Evolutionary conservation across 2,797 vertebrate genomes (phyloP).

Genomic region (Gobionotothen gibberifrons): DNA sequence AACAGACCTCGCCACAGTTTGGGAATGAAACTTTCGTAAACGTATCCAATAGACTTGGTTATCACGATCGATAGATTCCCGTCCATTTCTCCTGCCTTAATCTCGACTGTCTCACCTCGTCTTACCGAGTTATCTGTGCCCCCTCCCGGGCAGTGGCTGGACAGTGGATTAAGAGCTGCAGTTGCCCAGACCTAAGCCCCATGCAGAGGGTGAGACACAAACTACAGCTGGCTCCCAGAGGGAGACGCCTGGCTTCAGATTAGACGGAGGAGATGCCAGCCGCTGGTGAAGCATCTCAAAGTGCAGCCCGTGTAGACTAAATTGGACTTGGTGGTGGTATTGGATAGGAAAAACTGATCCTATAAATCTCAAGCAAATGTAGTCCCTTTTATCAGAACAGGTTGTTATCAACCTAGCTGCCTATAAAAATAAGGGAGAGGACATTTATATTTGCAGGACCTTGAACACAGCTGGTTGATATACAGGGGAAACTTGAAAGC

Average conservation of each 20-base stretch:
- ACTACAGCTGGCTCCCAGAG: conserved; percentile 65
- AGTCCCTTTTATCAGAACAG: conserved; percentile 15
- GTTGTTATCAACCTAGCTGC: conserved; percentile 35
- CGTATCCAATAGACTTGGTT: conserved; percentile 42
- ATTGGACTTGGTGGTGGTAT: conserved; percentile 33
- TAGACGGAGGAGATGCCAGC: conserved; percentile 58
- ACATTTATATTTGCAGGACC: conserved; percentile 40
- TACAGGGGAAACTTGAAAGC: conserved; percentile 15
- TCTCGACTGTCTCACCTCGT: conserved; percentile 66
- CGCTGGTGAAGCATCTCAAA: conserved; percentile 49
- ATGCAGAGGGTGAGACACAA: conserved; percentile 70
- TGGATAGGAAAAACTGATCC: background rate
- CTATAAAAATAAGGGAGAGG: conserved; percentile 38
- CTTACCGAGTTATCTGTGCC: conserved; percentile 77
- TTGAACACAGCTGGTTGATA: conserved; percentile 64
- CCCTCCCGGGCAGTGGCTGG: conserved; percentile 77
- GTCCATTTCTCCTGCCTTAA: conserved; percentile 60
- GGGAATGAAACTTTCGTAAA: conserved; percentile 23
- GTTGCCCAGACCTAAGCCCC: conserved; percentile 69
- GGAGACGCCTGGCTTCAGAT: conserved; percentile 75
- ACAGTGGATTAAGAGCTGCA: conserved; percentile 73
- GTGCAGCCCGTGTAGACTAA: conserved; percentile 42
- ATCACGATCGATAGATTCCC: conserved; percentile 65
- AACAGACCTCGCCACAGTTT: background rate
- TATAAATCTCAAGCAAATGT: conserved; percentile 11